Percentiles rank a stretch among this genome's conserved stretches.
phyloP scores from a whole-genome alignment of 2,888 invertebrate species.

The Lacanobia wlatinum region DNA sequence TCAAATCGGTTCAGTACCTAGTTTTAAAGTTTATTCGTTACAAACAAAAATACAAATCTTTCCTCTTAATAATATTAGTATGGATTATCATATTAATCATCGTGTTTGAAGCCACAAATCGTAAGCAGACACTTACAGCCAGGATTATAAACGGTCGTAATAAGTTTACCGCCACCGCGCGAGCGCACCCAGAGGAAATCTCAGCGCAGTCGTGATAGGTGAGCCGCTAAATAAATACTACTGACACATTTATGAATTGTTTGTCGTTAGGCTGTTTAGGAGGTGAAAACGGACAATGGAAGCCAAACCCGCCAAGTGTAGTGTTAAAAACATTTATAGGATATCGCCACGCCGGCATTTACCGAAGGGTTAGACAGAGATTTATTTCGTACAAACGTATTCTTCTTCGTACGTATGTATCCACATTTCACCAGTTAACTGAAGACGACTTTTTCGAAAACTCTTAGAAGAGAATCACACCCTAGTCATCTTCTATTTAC shows the following conservation, averaged over 20 bases:
- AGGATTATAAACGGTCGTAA: conserved; percentile 22
- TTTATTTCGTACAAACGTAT: too few species aligned
- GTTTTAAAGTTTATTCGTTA: too few species aligned
- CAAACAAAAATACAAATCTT: too few species aligned
- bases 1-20: too few species aligned
- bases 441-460: neutral
- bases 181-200: conserved; percentile 26
- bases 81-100: too few species aligned
- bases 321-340: neutral
- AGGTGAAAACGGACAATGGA: neutral
- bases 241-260: conserved; percentile 47
- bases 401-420: too few species aligned
- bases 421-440: too few species aligned
- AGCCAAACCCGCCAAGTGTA: neutral
- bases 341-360: neutral
- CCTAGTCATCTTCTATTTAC: neutral
- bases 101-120: conserved; percentile 24
- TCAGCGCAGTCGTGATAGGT: conserved; percentile 53
- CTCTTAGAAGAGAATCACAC: neutral
- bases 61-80: too few species aligned
- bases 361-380: too few species aligned
- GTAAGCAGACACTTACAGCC: conserved; percentile 25
- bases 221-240: conserved; percentile 45
- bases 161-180: conserved; percentile 29
- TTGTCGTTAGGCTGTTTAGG: conserved; percentile 17